Evolutionary conservation across 2,113 vertebrate species (phyloP).

Genomic region (Thalassarche chlororhynchos): DNA sequence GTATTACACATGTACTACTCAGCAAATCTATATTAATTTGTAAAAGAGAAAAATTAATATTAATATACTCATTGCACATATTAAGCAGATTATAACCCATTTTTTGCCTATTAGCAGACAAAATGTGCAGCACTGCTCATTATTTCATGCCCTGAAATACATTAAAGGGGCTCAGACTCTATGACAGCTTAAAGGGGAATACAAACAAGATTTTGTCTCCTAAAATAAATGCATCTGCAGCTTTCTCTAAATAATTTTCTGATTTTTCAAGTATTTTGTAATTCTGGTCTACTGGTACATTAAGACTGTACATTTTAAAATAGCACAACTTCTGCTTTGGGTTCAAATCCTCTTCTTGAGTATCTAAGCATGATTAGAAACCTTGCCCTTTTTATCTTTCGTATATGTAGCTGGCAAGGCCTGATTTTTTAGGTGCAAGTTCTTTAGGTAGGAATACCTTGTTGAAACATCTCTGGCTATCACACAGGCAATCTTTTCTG

Average conservation of each 20-base stretch:
- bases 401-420: not conserved
- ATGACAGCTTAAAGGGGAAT: not conserved
- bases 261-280: not conserved
- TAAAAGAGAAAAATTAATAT: conserved; percentile 62
- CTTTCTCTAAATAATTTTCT: not conserved
- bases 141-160: not conserved
- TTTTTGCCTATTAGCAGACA: conserved; percentile 37
- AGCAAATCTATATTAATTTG: conserved; percentile 71
- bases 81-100: conserved; percentile 29
- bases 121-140: conserved; percentile 7
- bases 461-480: not conserved
- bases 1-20: conserved; percentile 48
- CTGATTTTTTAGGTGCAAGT: not conserved
- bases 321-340: not conserved
- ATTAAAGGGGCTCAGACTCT: not conserved
- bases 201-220: not conserved
- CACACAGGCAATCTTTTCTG: not conserved
- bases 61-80: conserved; percentile 38
- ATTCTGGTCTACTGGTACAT: not conserved
- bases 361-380: not conserved
- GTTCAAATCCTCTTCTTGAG: not conserved
- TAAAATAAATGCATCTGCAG: not conserved
- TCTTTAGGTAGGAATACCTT: not conserved
- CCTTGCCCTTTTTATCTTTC: not conserved
- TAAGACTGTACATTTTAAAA: not conserved